phyloP scores from a whole-genome alignment of 2,888 invertebrate genomes.

The Scaptodrosophila latifasciaeformis region DNA sequence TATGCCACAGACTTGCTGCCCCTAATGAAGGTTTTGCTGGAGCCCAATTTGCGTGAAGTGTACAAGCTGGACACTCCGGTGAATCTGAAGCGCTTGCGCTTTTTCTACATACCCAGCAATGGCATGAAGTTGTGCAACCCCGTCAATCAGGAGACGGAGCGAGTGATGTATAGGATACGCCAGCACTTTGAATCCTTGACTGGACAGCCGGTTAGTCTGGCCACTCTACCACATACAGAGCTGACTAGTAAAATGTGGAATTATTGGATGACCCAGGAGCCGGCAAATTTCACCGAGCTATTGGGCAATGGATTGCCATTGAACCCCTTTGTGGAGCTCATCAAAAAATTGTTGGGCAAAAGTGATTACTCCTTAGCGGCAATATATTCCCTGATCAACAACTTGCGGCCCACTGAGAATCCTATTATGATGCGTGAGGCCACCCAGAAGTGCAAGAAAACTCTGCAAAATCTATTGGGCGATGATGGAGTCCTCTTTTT shows the following conservation, averaged over 20 bases:
- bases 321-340: conserved; percentile 77
- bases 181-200: conserved; percentile 74
- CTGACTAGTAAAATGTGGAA: conserved; percentile 82
- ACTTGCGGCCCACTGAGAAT: conserved; percentile 80
- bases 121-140: conserved; percentile 84
- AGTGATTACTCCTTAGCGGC: conserved; percentile 82
- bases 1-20: conserved; percentile 87
- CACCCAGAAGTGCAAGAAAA: conserved; percentile 78
- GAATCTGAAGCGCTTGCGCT: conserved; percentile 80
- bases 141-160: conserved; percentile 81
- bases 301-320: conserved; percentile 80
- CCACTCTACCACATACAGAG: conserved; percentile 64
- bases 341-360: conserved; percentile 79
- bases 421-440: conserved; percentile 80
- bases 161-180: conserved; percentile 78
- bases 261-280: conserved; percentile 84
- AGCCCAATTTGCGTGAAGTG: conserved; percentile 76
- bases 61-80: conserved; percentile 80
- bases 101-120: conserved; percentile 86
- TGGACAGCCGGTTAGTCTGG: conserved; percentile 62
- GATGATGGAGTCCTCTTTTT: conserved; percentile 88
- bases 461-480: conserved; percentile 82
- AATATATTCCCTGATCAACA: conserved; percentile 81
- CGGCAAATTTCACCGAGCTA: conserved; percentile 79
- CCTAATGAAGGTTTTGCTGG: conserved; percentile 78